A percentile compares a stretch with the other conserved stretches of the same genome.
Conservation (phyloP, 2,113 vertebrate species). For the Pomatorhinus ruficollis region DNA sequence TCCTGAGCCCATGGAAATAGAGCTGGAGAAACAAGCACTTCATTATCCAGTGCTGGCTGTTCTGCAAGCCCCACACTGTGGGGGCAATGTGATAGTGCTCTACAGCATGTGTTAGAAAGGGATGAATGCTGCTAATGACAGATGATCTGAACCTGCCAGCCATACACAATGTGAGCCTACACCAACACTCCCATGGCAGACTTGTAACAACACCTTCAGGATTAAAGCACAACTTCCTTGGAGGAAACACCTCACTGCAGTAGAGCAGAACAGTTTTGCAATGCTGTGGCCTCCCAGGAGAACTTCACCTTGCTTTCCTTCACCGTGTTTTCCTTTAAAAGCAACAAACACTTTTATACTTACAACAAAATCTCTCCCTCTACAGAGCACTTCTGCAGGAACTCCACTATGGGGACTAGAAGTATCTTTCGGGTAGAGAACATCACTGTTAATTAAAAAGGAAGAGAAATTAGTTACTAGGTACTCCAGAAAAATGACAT, state of each 20-base stretch:
- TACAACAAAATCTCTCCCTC: conserved; percentile 95
- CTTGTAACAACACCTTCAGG: background rate
- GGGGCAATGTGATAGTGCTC: background rate
- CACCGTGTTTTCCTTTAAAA: background rate
- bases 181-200: background rate
- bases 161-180: background rate
- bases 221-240: background rate
- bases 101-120: background rate
- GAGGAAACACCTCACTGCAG: background rate
- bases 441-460: conserved; percentile 81
- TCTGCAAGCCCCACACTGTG: background rate
- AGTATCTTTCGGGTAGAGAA: conserved; percentile 94
- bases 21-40: conserved; percentile 5
- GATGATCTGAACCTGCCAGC: conserved; percentile 3
- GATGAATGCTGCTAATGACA: conserved; percentile 7
- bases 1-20: background rate
- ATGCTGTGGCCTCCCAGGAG: background rate
- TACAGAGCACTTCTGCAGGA: conserved; percentile 92
- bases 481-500: background rate
- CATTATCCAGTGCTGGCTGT: background rate
- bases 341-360: conserved; percentile 59
- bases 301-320: background rate
- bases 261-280: background rate
- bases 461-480: background rate
- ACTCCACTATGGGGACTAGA: conserved; percentile 95